Conservation (phyloP, 30 jellyfish, hydroid and myxozoan species). For the Pseudorhiza aurosa region DNA sequence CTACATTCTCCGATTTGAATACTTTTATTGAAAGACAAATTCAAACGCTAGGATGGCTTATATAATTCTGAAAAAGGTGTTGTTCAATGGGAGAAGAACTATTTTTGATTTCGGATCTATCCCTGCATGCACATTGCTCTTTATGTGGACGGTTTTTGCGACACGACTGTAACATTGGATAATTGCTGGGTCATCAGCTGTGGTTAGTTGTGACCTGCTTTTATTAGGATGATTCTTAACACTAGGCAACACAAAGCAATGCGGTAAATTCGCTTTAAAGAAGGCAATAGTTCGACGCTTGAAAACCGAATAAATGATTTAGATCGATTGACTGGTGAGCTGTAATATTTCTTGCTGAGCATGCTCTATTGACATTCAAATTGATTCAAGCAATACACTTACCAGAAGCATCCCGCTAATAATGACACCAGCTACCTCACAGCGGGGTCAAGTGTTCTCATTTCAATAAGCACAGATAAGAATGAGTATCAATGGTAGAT, state of each 20-base stretch:
- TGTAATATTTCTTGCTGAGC: constrained; percentile 51
- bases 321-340: constrained; percentile 14
- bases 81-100: too few relatives aligned
- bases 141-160: too few relatives aligned
- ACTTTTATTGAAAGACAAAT: too few relatives aligned
- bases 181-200: neutral
- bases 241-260: constrained; percentile 13
- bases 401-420: neutral
- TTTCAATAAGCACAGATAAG: neutral
- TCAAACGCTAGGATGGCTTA: too few relatives aligned
- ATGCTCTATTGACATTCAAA: constrained; percentile 6
- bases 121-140: too few relatives aligned
- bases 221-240: neutral
- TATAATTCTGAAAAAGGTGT: too few relatives aligned
- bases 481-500: neutral
- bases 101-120: too few relatives aligned
- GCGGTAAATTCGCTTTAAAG: neutral
- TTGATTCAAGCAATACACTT: neutral
- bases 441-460: constrained; percentile 36
- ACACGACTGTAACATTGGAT: neutral
- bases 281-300: neutral
- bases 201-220: neutral
- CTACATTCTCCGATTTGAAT: too few relatives aligned
- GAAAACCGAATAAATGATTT: neutral
- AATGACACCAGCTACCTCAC: constrained; percentile 23